These are phyloP conservation scores for Peromyscus polionotus DNA, from an alignment of 2,113 vertebrate species.

Conservation along the genomic window DNA sequence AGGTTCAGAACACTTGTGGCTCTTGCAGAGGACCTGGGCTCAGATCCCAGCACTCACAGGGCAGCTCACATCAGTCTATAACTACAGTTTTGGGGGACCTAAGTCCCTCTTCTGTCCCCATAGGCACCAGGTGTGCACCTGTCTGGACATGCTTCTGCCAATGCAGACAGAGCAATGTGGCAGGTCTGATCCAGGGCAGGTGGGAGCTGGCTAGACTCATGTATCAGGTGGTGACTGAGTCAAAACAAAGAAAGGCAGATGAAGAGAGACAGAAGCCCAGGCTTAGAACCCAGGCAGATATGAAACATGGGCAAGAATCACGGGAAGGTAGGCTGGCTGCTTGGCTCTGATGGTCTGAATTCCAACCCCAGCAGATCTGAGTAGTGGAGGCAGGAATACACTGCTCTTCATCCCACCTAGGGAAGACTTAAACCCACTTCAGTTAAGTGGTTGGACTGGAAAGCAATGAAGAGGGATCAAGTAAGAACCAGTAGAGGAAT, in stretches of 20 bases:
- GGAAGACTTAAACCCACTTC: neutral
- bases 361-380: neutral
- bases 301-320: neutral
- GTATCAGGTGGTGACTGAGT: neutral
- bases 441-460: neutral
- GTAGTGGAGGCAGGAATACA: too few relatives aligned
- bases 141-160: neutral
- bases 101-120: neutral
- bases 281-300: too few relatives aligned
- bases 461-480: neutral
- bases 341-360: neutral
- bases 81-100: neutral
- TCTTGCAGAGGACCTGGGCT: neutral
- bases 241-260: neutral
- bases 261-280: neutral
- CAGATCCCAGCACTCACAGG: neutral
- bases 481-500: neutral
- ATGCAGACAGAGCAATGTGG: neutral
- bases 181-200: neutral
- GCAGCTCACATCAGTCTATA: neutral
- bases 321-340: neutral
- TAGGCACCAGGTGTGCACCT: neutral
- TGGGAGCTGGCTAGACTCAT: neutral
- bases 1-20: neutral
- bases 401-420: neutral